Base-by-base conservation (phyloP, 2,113 vertebrate genomes). In the Hemicordylus capensis region DNA sequence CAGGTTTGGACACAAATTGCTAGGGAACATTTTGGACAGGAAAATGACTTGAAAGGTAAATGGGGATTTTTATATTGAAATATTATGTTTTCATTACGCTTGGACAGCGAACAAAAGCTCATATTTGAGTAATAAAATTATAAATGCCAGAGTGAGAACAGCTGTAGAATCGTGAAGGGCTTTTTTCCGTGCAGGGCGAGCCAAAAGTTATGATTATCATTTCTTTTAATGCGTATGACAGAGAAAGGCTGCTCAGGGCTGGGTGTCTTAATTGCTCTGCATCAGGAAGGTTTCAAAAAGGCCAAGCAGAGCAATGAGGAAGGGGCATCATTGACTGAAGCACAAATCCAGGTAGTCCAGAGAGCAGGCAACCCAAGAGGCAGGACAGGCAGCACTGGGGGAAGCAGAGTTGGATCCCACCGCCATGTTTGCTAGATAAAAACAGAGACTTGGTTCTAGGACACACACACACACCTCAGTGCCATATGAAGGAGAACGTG, bases 11-110 rank as follows among this genome's bases (percentile, higher is more conserved):
- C 90, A 82, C 93, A 92, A 94, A 93, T 92, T 81, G 87, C 91
- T 73, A 56, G 87, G 91, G 91, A 48, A 79, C 83, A 75, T 85
- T 83, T 92, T 94, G 93, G 92, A 92, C 91, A 89, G 94, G 94
- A 94, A 94, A 92, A 84, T 76, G 56, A n/a, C 83, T 94, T 94
- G 92, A 94, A 93, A 95, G 93, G 93, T 93, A 94, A 94, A 94
- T 94, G 94, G 76, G 86, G 92, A 72, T 79, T 85, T 92, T 94
- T 92, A 85, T 67, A 88, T 85, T 93, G 92, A 92, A 94, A 94
- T 92, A 92, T 87, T 88, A 87, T 92, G 91, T 90, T 95, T 94
- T 94, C 91, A 6, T 94, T 92, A 89, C 88, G 64, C 76, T 94
- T 93, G 94, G 94, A 90, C 61, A 0, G 85, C 0, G 83, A 91